Conservation (phyloP, 2,113 vertebrate species). For the Myrmophylax atrothorax region DNA sequence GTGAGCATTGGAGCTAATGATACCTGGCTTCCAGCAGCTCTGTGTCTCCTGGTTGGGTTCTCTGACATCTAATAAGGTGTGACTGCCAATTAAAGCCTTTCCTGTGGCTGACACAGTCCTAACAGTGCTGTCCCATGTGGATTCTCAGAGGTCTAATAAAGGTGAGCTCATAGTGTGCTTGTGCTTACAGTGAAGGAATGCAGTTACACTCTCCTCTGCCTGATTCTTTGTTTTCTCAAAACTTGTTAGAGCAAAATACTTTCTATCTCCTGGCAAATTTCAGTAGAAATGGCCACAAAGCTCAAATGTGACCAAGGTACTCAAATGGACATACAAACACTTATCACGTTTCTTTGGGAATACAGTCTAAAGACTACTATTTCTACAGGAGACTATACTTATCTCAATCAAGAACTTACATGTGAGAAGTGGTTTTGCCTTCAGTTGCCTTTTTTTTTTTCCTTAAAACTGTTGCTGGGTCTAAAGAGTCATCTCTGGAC, state of each 20-base stretch:
- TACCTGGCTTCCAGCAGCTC: constrained; percentile 58
- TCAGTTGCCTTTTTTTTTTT: neutral
- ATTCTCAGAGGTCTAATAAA: constrained; percentile 49
- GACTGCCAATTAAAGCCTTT: constrained; percentile 63
- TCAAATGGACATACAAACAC: neutral
- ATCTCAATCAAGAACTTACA: neutral
- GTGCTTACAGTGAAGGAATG: neutral
- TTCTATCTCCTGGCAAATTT: neutral
- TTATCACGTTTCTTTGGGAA: neutral
- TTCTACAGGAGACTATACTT: neutral
- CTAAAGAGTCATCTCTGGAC: neutral
- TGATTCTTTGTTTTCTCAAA: neutral
- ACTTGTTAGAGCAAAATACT: neutral
- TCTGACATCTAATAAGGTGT: constrained; percentile 51
- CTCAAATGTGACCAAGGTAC: neutral
- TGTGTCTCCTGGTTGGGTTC: constrained; percentile 41
- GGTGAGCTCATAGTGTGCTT: neutral
- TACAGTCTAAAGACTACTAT: neutral
- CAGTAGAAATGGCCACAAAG: neutral
- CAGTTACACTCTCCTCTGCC: neutral
- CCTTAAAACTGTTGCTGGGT: neutral
- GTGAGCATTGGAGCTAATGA: constrained; percentile 50
- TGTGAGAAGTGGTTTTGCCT: neutral
- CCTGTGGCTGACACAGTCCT: constrained; percentile 48
- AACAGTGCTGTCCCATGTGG: neutral